Evolutionary conservation across 1,140 invertebrate genomes (phyloP).

Genomic region (Varroa destructor): DNA sequence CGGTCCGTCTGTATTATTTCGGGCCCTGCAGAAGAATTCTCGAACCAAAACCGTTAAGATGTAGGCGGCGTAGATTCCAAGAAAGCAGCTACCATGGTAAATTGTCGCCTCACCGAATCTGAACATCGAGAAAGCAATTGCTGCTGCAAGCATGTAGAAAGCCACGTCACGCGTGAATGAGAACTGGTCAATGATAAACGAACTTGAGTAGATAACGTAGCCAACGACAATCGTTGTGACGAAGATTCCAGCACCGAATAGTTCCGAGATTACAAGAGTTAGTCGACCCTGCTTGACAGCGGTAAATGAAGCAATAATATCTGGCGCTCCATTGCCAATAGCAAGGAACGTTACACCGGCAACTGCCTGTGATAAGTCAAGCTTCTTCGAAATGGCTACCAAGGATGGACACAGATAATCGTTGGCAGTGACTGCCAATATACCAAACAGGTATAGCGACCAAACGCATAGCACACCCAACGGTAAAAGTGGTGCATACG

Average conservation of each 20-base stretch:
- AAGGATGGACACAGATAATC: constrained; percentile 12
- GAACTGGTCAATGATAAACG: background rate
- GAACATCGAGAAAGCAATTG: background rate
- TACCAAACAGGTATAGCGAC: constrained; percentile 7
- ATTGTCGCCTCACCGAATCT: background rate
- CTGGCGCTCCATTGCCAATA: constrained; percentile 15
- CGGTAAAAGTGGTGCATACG: constrained; percentile 1
- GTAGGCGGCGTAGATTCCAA: background rate
- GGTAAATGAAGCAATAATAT: constrained; percentile 13
- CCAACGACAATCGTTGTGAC: constrained; percentile 15
- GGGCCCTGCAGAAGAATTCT: background rate
- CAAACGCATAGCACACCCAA: background rate
- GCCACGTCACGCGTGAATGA: constrained; percentile 1
- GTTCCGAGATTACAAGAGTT: constrained; percentile 13
- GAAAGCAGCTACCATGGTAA: background rate
- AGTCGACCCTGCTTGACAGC: background rate
- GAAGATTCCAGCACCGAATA: constrained; percentile 14
- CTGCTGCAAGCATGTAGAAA: constrained; percentile 13
- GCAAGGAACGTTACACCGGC: constrained; percentile 25
- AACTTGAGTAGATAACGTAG: constrained; percentile 5
- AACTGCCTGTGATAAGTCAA: constrained; percentile 6
- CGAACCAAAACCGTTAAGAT: constrained; percentile 2
- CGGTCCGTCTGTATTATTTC: background rate
- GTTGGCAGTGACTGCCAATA: constrained; percentile 14
- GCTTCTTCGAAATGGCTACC: constrained; percentile 23